Evolutionary conservation across 2,113 vertebrate species (phyloP), one percentile per base, ranked within the genome.

Genomic region (Chionomys nivalis): DNA sequence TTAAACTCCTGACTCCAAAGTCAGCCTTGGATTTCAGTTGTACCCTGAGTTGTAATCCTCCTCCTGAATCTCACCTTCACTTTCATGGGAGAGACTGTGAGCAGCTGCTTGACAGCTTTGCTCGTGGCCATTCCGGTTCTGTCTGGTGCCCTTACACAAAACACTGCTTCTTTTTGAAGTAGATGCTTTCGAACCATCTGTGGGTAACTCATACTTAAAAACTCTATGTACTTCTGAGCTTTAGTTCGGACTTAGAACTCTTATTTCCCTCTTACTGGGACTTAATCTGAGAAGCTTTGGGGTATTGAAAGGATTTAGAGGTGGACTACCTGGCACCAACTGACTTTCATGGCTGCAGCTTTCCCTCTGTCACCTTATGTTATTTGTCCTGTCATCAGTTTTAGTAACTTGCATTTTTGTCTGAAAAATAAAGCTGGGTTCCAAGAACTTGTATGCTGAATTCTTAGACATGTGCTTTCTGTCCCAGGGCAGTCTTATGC

Each of bases 21-120:
- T 89, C 98, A 98, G 96, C 97, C 97, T 61, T 98, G 98, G 97
- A 97, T 98, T 96, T 98, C 97, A 95, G 93, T 97, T 98, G 95
- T 94, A 94, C 93, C 96, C 39, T 28, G 39, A 95, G 91, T 92
- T 92, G 23, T 21, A 33, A 92, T 9, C 82, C 73, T 96, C 17
- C 91, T 97, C 96, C 58, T 92, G 87, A 55, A 36, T 81, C 81
- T 95, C 76, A 63, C n/a, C 8, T 97, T 93, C 19, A 86, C 94
- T 70, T 91, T 94, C 26, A 36, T 61, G 78, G 92, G 92, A 97
- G 96, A 87, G 96, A 52, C 96, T 87, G 95, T 0, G 83, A 36
- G 11, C 26, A 88, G 49, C 79, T 97, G 94, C 77, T 81, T n/a
- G 14, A 90, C 42, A 47, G 11, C 81, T 9, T 89, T 76, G 89